These are phyloP conservation scores for Limonius californicus DNA, from an alignment of 1,140 invertebrate species.

Conservation along the genomic window DNA sequence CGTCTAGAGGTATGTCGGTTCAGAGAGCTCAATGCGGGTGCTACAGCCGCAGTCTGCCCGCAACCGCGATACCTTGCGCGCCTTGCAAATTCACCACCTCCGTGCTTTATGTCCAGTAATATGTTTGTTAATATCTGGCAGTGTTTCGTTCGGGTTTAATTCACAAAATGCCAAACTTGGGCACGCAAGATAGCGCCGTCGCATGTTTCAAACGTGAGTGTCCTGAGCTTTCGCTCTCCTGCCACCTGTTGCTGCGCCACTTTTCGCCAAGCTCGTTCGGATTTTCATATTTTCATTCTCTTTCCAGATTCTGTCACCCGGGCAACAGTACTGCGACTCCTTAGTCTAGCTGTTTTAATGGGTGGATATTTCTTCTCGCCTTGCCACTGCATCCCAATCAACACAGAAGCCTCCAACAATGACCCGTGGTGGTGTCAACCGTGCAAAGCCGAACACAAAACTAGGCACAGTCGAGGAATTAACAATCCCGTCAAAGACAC, in stretches of 20 bases:
- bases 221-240: background rate
- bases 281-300: background rate
- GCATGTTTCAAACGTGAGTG: background rate
- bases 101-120: background rate
- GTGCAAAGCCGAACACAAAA: conserved; percentile 18
- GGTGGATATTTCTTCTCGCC: too few relatives aligned
- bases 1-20: conserved; percentile 17
- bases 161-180: conserved; percentile 2
- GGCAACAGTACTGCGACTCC: background rate
- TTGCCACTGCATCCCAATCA: background rate
- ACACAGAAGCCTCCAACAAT: background rate
- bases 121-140: background rate
- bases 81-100: conserved; percentile 25
- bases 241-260: background rate
- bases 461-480: conserved; percentile 26
- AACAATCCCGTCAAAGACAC: conserved; percentile 22
- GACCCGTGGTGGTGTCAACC: conserved; percentile 28
- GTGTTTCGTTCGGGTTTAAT: background rate
- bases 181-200: background rate
- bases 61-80: conserved; percentile 27
- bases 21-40: conserved; percentile 25
- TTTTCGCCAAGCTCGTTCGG: background rate
- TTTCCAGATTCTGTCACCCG: background rate
- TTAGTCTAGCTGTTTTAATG: background rate
- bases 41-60: conserved; percentile 25